phyloP scores from a whole-genome alignment of 2,797 vertebrate species.

The Cossypha polioptera region DNA sequence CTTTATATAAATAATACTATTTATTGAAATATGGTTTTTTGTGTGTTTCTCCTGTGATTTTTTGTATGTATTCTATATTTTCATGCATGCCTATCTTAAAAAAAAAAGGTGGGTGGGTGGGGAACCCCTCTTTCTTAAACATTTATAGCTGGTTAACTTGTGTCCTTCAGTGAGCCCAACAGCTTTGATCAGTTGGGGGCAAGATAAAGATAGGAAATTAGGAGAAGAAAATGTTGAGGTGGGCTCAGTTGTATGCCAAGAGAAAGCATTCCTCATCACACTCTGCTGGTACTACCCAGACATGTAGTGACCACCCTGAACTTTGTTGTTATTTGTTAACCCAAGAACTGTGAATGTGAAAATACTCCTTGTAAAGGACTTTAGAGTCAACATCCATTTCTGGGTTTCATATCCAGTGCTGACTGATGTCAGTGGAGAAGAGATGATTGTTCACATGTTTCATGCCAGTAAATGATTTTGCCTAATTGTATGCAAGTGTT shows the following conservation, averaged over 20 bases:
- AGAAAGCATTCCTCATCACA: background rate
- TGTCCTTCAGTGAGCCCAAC: background rate
- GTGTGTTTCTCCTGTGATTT: background rate
- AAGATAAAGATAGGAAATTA: background rate
- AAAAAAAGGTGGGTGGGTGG: accelerated
- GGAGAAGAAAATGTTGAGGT: background rate
- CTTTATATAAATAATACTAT: background rate
- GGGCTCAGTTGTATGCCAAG: background rate
- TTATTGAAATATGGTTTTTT: background rate
- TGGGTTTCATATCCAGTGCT: background rate
- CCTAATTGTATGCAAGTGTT: background rate
- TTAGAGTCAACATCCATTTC: background rate
- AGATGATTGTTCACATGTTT: accelerated
- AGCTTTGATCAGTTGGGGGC: background rate
- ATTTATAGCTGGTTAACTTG: background rate
- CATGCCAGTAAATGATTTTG: background rate
- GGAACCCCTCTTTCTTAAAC: background rate
- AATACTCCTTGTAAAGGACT: background rate
- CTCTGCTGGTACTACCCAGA: background rate
- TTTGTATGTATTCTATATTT: background rate
- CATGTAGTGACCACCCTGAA: accelerated
- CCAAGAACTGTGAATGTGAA: background rate
- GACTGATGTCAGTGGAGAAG: background rate
- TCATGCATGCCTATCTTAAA: background rate
- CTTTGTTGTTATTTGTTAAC: background rate